Evolutionary conservation across 2,797 vertebrate genomes (phyloP).

Genomic region (Typhlichthys eigenmanni): DNA sequence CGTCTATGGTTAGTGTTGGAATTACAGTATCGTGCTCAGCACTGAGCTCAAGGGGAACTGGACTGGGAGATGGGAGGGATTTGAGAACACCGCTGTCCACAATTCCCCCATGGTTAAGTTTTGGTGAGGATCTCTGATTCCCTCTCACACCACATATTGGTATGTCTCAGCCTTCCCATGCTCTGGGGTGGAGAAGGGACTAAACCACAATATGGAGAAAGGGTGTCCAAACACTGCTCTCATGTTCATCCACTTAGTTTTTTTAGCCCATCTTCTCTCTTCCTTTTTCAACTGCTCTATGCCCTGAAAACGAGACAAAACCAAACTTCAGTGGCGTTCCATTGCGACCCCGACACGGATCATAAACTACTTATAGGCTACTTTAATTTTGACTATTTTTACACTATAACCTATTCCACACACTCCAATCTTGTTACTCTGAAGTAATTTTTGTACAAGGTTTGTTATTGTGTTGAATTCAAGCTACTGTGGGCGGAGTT

Average conservation of each 20-base stretch:
- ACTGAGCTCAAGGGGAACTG: slow-evolving; percentile 18
- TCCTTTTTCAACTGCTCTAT: slow-evolving; percentile 99
- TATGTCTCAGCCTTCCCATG: slow-evolving; percentile 98
- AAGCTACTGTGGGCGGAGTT: neutral
- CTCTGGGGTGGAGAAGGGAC: slow-evolving; percentile 96
- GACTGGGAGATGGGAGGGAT: slow-evolving; percentile 1
- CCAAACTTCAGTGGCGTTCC: slow-evolving; percentile 76
- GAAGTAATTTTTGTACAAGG: neutral
- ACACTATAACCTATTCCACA: neutral
- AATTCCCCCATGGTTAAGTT: slow-evolving; percentile 29
- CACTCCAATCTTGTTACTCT: neutral
- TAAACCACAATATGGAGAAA: slow-evolving; percentile 99
- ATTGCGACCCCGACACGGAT: slow-evolving; percentile 26
- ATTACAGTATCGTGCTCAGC: slow-evolving; percentile 38
- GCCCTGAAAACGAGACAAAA: slow-evolving; percentile 94
- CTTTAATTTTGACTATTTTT: neutral
- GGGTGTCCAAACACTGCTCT: slow-evolving; percentile 99
- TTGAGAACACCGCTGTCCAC: slow-evolving; percentile 3
- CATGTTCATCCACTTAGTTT: slow-evolving; percentile 99
- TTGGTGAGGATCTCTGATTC: slow-evolving; percentile 35
- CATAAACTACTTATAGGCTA: slow-evolving; percentile 30
- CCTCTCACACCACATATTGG: slow-evolving; percentile 97
- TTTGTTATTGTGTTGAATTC: neutral
- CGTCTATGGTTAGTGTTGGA: slow-evolving; percentile 47
- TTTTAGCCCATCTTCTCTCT: slow-evolving; percentile 99